Evolutionary conservation across 2,797 vertebrate genomes (phyloP), one percentile per base, ranked within the genome.

Genomic region (Novumbra hubbsi): DNA sequence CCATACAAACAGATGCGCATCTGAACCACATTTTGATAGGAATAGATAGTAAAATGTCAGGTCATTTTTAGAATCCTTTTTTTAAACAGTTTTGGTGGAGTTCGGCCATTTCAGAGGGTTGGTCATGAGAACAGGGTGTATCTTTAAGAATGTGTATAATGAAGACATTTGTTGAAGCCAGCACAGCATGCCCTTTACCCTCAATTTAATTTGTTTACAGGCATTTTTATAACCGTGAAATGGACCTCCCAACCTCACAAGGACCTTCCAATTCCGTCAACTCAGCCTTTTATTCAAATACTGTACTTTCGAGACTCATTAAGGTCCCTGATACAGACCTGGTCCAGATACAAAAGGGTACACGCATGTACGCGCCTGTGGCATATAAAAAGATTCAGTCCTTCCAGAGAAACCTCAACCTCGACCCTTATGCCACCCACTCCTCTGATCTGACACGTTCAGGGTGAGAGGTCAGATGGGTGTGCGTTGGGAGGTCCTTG

Each of bases 301-400:
- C 55, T 60, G 52, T 52, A 52, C 34, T 38, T n/a, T 62, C 17
- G 50, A 52, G 41, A 11, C 11, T 45, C 41, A 1, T 12, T 11
- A 45, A 14, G 11, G 21, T 4, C 55, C 19, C 21, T 11, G 21
- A 12, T 24, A 24, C 27, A 64, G 62, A 64, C 32, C 27, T 16
- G 15, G 28, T 16, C 62, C 4, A 5, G 62, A 64, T 32, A 5
- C 11, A 32, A 32, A 48, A 70, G 50, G 55, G 70, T 32, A 4
- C 38, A 49, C 30, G 12, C 1, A 34, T 34, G 28, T 16, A 52
- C 14, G 52, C 34, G 27, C 71, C 78, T 78, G 49, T 34, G 63
- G 71, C 45, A 74, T 74, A 79, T 81, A 73, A 38, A 87, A 84
- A 84, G 73, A 77, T 76, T 79, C 41, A 66, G 67, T 76, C 73